Base-by-base conservation (phyloP, 2,888 invertebrate genomes). In the Celastrina argiolus region DNA sequence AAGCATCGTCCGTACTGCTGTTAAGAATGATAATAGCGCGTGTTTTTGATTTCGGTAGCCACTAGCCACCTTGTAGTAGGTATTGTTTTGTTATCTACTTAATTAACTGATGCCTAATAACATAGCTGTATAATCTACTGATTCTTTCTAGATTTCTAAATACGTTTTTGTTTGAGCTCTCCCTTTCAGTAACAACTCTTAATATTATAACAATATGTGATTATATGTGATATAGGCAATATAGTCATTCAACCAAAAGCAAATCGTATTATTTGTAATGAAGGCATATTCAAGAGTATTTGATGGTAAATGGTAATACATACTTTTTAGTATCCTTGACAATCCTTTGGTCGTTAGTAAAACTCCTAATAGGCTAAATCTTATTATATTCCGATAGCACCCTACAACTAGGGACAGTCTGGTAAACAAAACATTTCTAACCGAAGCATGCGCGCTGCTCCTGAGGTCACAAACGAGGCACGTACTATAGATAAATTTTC, bases 401-500 rank as follows among this genome's bases (percentile, higher is more conserved):
- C 34, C 59, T 1, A 18, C 2, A 39, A 1, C 22, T 41, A 4
- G 2, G 36, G 31, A n/a, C 6, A 4, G 18, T 5, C 22, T 63
- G 28, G 56, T 61, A 67, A 68, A 68, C 16, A 67, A 65, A 65
- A 66, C 41, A 59, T 69, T 64, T 67, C 79, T 75, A 73, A 79
- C 80, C 78, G 74, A 75, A 74, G 73, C 76, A 70, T 69, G 68
- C 70, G 68, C 65, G 68, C 70, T 70, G 65, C 75, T 80, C 78
- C 78, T 69, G 76, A 72, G 68, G 73, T 73, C 75, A 75, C 69
- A 69, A 70, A 71, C 70, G 69, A 66, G 69, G 70, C 81, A 81
- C 80, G 81, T 81, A 79, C 70, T 77, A 73, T 75, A 78, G 78
- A 75, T 71, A 74, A 72, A 78, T 73, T 73, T 77, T 78, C 86